Evolutionary conservation across 2,113 vertebrate species (phyloP).

Genomic region (Phodopus roborovskii): DNA sequence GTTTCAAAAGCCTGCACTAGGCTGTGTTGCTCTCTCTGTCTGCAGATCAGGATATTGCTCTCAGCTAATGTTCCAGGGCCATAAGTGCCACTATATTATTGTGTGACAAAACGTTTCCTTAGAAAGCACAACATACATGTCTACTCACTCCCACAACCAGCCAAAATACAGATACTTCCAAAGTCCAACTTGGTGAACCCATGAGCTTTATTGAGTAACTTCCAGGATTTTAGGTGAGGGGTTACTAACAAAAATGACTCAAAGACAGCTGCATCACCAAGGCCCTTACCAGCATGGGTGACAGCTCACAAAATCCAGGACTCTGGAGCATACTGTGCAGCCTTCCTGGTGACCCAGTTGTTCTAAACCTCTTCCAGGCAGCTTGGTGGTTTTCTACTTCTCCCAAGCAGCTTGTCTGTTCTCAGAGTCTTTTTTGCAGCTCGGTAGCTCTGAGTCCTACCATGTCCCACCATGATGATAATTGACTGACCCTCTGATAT

Average conservation of each 20-base stretch:
- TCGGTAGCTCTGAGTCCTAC: no score
- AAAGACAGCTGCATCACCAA: neutral
- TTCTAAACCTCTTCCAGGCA: neutral
- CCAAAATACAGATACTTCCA: neutral
- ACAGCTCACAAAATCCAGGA: neutral
- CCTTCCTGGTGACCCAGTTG: neutral
- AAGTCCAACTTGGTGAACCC: neutral
- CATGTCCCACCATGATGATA: fast-evolving
- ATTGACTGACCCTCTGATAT: neutral
- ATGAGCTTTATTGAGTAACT: neutral
- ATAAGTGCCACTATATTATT: neutral
- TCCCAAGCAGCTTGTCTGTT: neutral
- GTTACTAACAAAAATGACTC: neutral
- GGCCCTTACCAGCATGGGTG: neutral
- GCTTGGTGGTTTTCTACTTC: neutral
- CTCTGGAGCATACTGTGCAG: neutral
- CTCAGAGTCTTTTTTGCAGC: neutral
- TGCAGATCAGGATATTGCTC: neutral
- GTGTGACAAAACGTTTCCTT: neutral
- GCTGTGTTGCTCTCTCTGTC: neutral
- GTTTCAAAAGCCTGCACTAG: neutral
- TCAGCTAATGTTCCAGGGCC: neutral
- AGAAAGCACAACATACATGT: neutral
- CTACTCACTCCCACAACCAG: neutral
- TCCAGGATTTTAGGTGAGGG: neutral